Conservation (phyloP, 1,140 invertebrate species). For the Neuroterus valhalla region DNA sequence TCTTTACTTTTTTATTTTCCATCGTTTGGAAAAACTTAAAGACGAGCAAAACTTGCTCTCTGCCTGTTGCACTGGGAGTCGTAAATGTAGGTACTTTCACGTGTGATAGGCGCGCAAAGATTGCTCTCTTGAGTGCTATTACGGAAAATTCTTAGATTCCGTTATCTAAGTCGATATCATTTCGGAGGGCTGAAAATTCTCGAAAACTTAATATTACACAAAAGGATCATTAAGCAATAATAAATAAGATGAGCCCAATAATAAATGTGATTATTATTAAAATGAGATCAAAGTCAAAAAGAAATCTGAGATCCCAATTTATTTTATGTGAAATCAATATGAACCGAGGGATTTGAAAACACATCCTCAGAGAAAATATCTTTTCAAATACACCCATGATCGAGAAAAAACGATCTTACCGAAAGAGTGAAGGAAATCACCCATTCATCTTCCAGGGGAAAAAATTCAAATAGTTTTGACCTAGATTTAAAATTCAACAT, state of each 20-base stretch:
- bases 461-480: slow-evolving; percentile 11
- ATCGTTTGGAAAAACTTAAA: background rate
- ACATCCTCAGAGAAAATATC: background rate
- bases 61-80: slow-evolving; percentile 21
- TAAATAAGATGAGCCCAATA: no score
- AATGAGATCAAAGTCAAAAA: no score
- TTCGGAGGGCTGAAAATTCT: slow-evolving; percentile 28
- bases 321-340: no score
- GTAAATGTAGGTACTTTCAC: background rate
- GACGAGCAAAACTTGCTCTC: background rate
- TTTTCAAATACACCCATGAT: background rate
- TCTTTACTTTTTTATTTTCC: background rate
- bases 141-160: background rate
- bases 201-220: no score
- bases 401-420: background rate
- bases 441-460: background rate
- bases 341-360: no score
- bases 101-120: slow-evolving; percentile 5
- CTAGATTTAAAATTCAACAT: background rate
- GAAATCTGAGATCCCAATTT: no score
- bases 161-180: background rate
- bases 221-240: no score
- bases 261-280: no score
- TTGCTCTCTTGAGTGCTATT: background rate
- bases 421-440: background rate